These are phyloP conservation scores for Heliconius hermathena DNA, from an alignment of 1,140 invertebrate genomes.

Conservation along the genomic window DNA sequence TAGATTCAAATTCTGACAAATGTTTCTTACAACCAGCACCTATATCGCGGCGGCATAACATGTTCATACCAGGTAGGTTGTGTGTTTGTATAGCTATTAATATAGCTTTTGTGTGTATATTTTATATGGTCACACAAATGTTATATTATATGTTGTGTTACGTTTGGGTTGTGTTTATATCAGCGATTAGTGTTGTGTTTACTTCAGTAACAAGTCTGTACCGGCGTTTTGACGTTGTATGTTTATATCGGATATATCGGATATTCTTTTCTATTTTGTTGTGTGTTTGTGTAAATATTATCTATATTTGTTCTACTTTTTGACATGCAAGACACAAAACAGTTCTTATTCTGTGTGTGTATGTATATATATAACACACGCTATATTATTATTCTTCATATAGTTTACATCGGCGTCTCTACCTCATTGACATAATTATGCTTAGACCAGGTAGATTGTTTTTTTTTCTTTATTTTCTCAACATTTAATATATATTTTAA, in stretches of 20 bases:
- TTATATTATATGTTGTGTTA: background rate
- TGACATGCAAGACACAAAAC: background rate
- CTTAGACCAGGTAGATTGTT: background rate
- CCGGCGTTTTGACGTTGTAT: background rate
- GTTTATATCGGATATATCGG: background rate
- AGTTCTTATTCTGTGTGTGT: background rate
- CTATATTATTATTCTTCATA: background rate
- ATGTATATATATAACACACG: background rate
- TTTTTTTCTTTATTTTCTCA: background rate
- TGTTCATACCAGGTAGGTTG: conserved; percentile 17
- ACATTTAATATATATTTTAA: background rate
- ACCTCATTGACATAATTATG: background rate
- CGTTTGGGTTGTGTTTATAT: background rate
- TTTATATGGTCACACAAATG: no score
- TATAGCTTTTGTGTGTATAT: no score
- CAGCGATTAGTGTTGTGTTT: background rate
- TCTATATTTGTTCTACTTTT: no score
- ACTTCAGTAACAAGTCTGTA: background rate
- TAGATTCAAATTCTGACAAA: conserved; percentile 46
- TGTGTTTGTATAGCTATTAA: background rate
- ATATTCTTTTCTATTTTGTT: background rate
- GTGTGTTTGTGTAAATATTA: background rate
- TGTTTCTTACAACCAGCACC: conserved; percentile 38
- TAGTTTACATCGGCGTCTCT: background rate
- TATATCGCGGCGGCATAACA: background rate